Conservation (phyloP, 2,113 vertebrate species). For the Pelecanoides urinatrix region DNA sequence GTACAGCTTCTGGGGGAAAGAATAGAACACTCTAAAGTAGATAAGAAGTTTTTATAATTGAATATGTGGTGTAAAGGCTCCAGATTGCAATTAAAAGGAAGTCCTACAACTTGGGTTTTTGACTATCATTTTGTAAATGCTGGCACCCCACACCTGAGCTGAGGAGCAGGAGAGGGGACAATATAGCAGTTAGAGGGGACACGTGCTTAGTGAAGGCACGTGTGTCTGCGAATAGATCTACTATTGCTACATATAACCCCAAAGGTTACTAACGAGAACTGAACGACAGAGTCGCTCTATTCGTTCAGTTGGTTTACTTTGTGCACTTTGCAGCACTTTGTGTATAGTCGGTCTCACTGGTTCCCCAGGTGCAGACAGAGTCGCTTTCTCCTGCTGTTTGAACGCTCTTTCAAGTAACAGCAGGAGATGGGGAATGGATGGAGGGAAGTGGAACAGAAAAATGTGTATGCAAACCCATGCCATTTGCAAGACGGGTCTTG, state of each 20-base stretch:
- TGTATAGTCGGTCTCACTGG: constrained; percentile 31
- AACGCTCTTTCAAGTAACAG: background rate
- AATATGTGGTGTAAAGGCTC: constrained; percentile 48
- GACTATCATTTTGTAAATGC: background rate
- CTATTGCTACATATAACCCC: background rate
- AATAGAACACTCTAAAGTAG: constrained; percentile 52
- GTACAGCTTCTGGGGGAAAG: constrained; percentile 56
- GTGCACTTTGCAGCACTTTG: constrained; percentile 61
- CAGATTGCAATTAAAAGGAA: constrained; percentile 60
- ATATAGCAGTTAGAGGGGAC: background rate
- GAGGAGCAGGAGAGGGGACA: background rate
- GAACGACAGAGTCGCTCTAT: accelerated
- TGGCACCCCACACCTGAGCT: background rate
- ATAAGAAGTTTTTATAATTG: constrained; percentile 57
- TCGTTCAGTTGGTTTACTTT: background rate
- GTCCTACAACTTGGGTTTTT: constrained; percentile 20
- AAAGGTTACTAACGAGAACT: background rate
- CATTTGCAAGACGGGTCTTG: background rate
- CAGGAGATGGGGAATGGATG: background rate
- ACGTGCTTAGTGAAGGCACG: background rate
- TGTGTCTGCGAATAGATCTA: background rate
- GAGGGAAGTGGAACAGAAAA: background rate
- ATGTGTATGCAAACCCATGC: background rate
- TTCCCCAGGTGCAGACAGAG: constrained; percentile 19
- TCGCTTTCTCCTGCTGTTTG: background rate